phyloP scores from a whole-genome alignment of 2,113 vertebrate genomes.

The Syngnathoides biaculeatus region DNA sequence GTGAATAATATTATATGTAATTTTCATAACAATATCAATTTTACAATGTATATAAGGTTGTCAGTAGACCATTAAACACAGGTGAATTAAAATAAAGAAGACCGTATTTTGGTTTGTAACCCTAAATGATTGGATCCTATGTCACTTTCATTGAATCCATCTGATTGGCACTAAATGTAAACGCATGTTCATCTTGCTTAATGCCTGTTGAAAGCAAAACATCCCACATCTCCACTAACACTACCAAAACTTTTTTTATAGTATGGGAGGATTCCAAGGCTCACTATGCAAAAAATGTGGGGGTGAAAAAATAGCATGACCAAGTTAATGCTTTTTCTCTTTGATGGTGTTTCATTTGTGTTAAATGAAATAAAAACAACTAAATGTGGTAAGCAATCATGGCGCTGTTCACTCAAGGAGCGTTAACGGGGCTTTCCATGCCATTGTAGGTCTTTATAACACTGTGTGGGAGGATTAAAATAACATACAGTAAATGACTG shows the following conservation, averaged over 20 bases:
- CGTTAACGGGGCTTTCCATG: constrained; percentile 42
- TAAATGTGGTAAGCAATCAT: background rate
- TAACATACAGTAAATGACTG: constrained; percentile 4
- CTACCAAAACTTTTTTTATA: constrained; percentile 15
- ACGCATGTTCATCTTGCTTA: constrained; percentile 43
- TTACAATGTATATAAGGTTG: no score
- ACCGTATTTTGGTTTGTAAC: constrained; percentile 8
- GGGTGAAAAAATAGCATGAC: background rate
- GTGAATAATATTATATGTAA: no score
- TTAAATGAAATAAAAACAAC: background rate
- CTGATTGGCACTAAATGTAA: no score
- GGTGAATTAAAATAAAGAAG: background rate
- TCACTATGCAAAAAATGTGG: background rate
- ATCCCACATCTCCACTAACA: constrained; percentile 5
- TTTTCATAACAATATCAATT: no score
- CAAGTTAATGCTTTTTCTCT: background rate
- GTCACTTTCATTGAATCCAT: constrained; percentile 9
- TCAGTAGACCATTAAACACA: no score
- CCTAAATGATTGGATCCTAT: constrained; percentile 30
- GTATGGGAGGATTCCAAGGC: constrained; percentile 20
- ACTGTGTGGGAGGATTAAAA: constrained; percentile 15
- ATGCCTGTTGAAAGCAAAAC: constrained; percentile 51
- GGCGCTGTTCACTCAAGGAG: background rate
- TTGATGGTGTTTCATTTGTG: background rate
- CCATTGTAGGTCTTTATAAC: constrained; percentile 24